Conservation (phyloP, 2,888 invertebrate species). For the Trichacis sp. region DNA sequence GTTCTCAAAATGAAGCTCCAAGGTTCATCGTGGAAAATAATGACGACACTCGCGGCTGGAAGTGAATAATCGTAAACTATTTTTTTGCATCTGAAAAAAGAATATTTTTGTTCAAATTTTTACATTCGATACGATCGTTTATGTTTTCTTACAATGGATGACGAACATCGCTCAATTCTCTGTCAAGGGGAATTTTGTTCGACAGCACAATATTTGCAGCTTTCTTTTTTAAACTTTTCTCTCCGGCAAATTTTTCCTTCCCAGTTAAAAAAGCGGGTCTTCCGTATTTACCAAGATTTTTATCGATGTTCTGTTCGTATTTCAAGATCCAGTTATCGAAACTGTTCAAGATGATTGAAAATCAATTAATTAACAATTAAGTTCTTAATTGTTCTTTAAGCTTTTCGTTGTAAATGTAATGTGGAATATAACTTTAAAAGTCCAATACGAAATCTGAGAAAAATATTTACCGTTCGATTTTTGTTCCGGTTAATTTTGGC, state of each 20-base stretch:
- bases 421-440: too few species aligned
- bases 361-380: slow-evolving; percentile 3
- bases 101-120: slow-evolving; percentile 1
- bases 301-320: slow-evolving; percentile 77
- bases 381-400: too few species aligned
- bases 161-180: slow-evolving; percentile 78
- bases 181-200: slow-evolving; percentile 87
- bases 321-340: slow-evolving; percentile 72
- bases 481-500: too few species aligned
- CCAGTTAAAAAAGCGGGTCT: slow-evolving; percentile 77
- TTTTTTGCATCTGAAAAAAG: slow-evolving; percentile 72
- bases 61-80: slow-evolving; percentile 77
- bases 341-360: slow-evolving; percentile 41
- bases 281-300: slow-evolving; percentile 81
- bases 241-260: slow-evolving; percentile 76
- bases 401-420: too few species aligned
- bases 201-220: slow-evolving; percentile 91
- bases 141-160: slow-evolving; percentile 69
- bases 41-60: slow-evolving; percentile 79
- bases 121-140: too few species aligned
- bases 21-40: slow-evolving; percentile 92
- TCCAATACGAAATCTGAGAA: too few species aligned
- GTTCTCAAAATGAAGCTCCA: slow-evolving; percentile 87
- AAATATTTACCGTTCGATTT: too few species aligned
- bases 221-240: slow-evolving; percentile 81